Conservation (phyloP, 2,797 vertebrate genomes). For the Remorina albescens region DNA sequence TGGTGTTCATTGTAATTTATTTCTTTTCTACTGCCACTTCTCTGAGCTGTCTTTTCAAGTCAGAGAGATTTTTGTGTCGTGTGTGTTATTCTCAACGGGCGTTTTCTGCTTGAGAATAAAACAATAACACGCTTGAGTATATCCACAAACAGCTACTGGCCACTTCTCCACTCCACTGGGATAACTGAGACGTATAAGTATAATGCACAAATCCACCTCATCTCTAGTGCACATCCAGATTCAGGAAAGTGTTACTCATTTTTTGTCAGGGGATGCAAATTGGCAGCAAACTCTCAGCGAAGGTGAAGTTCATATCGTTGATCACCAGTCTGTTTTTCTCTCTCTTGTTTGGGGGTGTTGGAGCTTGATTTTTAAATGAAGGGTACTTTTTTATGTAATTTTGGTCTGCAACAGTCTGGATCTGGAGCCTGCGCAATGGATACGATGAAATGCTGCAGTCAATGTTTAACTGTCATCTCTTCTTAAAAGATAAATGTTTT, state of each 20-base stretch:
- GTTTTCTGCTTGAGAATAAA: constrained; percentile 30
- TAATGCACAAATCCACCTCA: constrained; percentile 21
- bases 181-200: constrained; percentile 3
- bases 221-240: constrained; percentile 16
- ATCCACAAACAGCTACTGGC: constrained; percentile 35
- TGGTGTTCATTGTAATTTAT: constrained; percentile 59
- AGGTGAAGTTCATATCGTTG: not conserved
- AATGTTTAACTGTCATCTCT: not conserved
- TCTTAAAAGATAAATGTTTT: not conserved
- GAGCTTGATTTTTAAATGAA: not conserved
- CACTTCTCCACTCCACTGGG: constrained; percentile 25
- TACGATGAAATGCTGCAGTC: constrained; percentile 5
- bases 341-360: not conserved
- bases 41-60: constrained; percentile 35
- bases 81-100: constrained; percentile 1
- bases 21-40: constrained; percentile 54
- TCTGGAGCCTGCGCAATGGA: not conserved
- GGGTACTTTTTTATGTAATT: not conserved
- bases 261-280: constrained; percentile 9
- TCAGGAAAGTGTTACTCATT: constrained; percentile 18
- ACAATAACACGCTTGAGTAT: constrained; percentile 28
- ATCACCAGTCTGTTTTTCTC: not conserved
- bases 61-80: constrained; percentile 1
- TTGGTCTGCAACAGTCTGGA: not conserved
- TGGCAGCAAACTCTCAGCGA: not conserved